Base-by-base conservation (phyloP, 2,797 vertebrate species). In the Sciurus carolinensis region DNA sequence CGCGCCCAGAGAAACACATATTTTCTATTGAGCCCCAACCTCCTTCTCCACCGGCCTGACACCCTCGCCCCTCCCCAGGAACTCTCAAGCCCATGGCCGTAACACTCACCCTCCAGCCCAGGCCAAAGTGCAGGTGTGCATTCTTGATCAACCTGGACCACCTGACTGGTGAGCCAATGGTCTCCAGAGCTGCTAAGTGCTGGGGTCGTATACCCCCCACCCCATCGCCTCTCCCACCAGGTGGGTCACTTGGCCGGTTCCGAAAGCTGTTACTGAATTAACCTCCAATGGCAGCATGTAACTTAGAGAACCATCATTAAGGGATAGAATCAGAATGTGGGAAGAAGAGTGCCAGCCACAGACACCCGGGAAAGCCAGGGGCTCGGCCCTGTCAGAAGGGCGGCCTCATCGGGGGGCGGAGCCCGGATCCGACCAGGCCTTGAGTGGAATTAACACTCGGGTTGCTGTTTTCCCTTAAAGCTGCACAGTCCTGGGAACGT, bases 181-280 rank as follows among this genome's bases (percentile, higher is more conserved):
- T 20, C 54, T 44, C 33, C 22, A 42, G 52, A 52, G 3, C 39
- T 11, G 4, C 72, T 30, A 7, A 67, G 20, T 20, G 17, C 39
- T 2, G 0, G 28, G 44, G 4, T 54, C 26, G 50, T 44, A 11
- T 12, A 24, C 33, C 44, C 5, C 5, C 64, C 47, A 14, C 54
- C 36, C n/a, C 4, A 0, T 0, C 13, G 33, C 22, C 44, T 73
- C 66, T 54, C 79, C 73, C 4, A n/a, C 30, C 57, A 44, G 28
- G 10, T 1, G 0, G 24, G 10, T 26, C 18, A 36, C 33, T 4
- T 13, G 30, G 28, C n/a, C 24, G n/a, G 26, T 57, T 28, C 47
- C 50, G 47, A 95, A 50, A 26, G 14, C 54, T 57, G 13, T 22
- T 83, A 17, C 24, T 33, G 66, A 24, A 4, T 11, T 9, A 64